A percentile compares a stretch with the other conserved stretches of the same genome.
phyloP scores from a whole-genome alignment of 2,888 invertebrate species.

The Elegia similella region DNA sequence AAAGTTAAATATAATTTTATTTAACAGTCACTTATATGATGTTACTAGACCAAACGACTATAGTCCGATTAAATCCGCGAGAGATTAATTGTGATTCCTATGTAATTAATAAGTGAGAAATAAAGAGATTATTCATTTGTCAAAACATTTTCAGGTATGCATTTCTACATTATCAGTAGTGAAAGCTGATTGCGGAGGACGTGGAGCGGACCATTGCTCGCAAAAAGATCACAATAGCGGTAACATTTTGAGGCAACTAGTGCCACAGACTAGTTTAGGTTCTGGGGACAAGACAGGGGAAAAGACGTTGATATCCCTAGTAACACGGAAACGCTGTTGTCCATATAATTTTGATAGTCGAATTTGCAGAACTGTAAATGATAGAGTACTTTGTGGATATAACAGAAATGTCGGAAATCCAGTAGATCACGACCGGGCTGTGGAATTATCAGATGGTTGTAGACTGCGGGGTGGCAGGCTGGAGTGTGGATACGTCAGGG shows the following conservation, averaged over 20 bases:
- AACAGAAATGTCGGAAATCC: slow-evolving; percentile 50
- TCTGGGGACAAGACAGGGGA: neutral
- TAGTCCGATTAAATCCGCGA: too few relatives aligned
- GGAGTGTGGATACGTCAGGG: slow-evolving; percentile 60
- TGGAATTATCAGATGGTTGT: slow-evolving; percentile 48
- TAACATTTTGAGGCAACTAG: neutral
- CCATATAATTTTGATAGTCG: slow-evolving; percentile 59
- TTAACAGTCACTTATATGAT: too few relatives aligned
- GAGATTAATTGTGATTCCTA: too few relatives aligned
- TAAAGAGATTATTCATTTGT: neutral
- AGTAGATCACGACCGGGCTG: slow-evolving; percentile 26
- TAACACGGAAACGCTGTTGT: slow-evolving; percentile 47
- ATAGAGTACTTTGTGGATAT: slow-evolving; percentile 60
- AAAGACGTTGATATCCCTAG: neutral
- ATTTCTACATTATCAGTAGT: slow-evolving; percentile 27
- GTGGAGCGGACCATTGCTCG: neutral
- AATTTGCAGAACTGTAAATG: slow-evolving; percentile 50
- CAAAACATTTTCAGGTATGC: slow-evolving; percentile 36
- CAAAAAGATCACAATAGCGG: neutral
- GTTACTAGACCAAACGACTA: too few relatives aligned
- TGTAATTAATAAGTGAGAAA: too few relatives aligned
- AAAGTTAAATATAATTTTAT: too few relatives aligned
- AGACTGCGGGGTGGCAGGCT: slow-evolving; percentile 54
- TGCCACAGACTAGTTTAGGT: neutral
- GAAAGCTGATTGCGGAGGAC: slow-evolving; percentile 25